Conservation (phyloP, 2,888 invertebrate species). For the Diabrotica balteata region DNA sequence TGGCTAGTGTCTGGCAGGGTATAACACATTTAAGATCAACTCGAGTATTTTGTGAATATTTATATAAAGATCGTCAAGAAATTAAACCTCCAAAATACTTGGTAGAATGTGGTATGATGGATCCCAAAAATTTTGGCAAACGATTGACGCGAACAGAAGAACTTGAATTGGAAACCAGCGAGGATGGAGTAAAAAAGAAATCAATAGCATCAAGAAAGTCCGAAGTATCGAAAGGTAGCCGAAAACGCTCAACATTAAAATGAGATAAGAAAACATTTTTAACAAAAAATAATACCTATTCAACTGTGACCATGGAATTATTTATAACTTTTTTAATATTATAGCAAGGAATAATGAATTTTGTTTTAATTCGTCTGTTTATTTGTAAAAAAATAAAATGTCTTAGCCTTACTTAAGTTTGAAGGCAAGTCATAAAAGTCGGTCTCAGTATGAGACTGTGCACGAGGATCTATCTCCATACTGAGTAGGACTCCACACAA, state of each 20-base stretch:
- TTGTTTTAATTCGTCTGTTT: too few species aligned
- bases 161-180: too few species aligned
- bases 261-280: background rate
- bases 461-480: too few species aligned
- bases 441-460: too few species aligned
- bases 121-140: constrained; percentile 30
- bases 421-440: too few species aligned
- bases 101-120: constrained; percentile 64
- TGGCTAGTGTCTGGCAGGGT: constrained; percentile 71
- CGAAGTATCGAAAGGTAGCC: background rate
- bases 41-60: constrained; percentile 63
- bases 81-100: constrained; percentile 65
- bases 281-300: too few species aligned
- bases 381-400: too few species aligned
- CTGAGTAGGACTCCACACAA: too few species aligned
- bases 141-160: background rate
- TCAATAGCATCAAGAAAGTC: background rate
- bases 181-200: background rate
- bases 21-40: constrained; percentile 68
- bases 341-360: too few species aligned
- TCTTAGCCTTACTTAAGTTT: too few species aligned
- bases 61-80: constrained; percentile 65
- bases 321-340: too few species aligned
- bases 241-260: constrained; percentile 1
- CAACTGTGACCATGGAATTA: too few species aligned